These are phyloP conservation scores for Fistularia commersonii DNA, from an alignment of 2,797 vertebrate genomes.

Conservation along the genomic window DNA sequence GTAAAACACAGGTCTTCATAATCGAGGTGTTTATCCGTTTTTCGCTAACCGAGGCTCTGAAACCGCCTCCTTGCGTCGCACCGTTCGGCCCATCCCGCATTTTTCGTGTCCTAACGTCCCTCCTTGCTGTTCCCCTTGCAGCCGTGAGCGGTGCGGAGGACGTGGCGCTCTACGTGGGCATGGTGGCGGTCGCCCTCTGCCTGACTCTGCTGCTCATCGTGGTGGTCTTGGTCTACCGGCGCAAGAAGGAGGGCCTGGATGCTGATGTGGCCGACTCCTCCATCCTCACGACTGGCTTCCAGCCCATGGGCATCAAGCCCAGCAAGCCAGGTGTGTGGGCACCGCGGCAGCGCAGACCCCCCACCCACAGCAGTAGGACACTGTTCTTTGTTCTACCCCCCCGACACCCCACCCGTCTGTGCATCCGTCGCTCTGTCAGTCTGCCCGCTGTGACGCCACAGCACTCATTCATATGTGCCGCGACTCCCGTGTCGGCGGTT, in stretches of 20 bases:
- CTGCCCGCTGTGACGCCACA: slow-evolving; percentile 48
- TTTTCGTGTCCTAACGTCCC: too few relatives aligned
- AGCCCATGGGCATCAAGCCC: slow-evolving; percentile 98
- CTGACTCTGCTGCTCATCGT: slow-evolving; percentile 90
- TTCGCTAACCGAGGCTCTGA: too few relatives aligned
- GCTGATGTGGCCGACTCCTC: slow-evolving; percentile 95
- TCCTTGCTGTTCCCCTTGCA: slow-evolving; percentile 43
- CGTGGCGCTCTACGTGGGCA: slow-evolving; percentile 92
- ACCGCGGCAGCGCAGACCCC: slow-evolving; percentile 69
- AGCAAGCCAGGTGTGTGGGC: slow-evolving; percentile 92
- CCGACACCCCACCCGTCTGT: too few relatives aligned
- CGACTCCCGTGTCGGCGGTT: slow-evolving; percentile 33
- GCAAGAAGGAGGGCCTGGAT: slow-evolving; percentile 92
- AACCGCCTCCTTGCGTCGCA: too few relatives aligned
- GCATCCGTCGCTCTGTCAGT: slow-evolving; percentile 38
- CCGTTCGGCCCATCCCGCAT: too few relatives aligned
- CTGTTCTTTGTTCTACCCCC: slow-evolving; percentile 69
- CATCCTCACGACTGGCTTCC: slow-evolving; percentile 97
- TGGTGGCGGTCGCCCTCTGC: slow-evolving; percentile 90
- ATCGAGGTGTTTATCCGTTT: too few relatives aligned
- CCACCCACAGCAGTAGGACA: slow-evolving; percentile 80
- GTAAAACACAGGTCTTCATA: too few relatives aligned
- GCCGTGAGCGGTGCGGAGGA: slow-evolving; percentile 85
- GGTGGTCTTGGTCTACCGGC: slow-evolving; percentile 89
- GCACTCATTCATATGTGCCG: slow-evolving; percentile 50